phyloP scores from a whole-genome alignment of 2,113 vertebrate species.

The Hemichromis elongatus region DNA sequence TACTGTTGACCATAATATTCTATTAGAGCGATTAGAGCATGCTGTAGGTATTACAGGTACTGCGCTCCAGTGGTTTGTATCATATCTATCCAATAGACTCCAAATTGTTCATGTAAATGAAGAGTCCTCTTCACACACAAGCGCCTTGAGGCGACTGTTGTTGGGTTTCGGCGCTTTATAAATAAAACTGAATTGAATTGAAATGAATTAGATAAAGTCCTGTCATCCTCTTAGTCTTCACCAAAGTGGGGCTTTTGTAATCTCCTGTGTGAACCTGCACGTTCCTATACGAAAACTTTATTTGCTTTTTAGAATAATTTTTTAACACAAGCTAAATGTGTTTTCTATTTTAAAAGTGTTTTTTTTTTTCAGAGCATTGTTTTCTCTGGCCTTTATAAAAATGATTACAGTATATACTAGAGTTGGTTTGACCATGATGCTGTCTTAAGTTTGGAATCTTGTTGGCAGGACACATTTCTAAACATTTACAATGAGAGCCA shows the following conservation, averaged over 20 bases:
- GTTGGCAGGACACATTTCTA: not conserved
- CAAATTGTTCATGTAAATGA: no score
- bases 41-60: no score
- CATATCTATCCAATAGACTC: no score
- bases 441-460: not conserved
- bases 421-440: rapidly evolving
- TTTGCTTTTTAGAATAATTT: not conserved
- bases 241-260: not conserved
- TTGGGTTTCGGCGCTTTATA: no score
- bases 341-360: not conserved
- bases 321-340: not conserved
- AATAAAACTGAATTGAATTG: no score
- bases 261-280: not conserved
- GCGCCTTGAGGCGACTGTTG: no score
- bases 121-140: no score
- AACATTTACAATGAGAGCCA: not conserved
- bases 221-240: not conserved
- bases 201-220: no score
- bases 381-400: not conserved
- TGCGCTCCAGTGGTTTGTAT: no score
- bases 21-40: no score
- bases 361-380: not conserved
- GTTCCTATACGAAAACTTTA: not conserved
- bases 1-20: no score
- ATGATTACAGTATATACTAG: not conserved